Percentiles rank a stretch among this genome's conserved stretches.
Evolutionary conservation across 2,113 vertebrate genomes (phyloP).

Genomic region (Ceyx melanurus): DNA sequence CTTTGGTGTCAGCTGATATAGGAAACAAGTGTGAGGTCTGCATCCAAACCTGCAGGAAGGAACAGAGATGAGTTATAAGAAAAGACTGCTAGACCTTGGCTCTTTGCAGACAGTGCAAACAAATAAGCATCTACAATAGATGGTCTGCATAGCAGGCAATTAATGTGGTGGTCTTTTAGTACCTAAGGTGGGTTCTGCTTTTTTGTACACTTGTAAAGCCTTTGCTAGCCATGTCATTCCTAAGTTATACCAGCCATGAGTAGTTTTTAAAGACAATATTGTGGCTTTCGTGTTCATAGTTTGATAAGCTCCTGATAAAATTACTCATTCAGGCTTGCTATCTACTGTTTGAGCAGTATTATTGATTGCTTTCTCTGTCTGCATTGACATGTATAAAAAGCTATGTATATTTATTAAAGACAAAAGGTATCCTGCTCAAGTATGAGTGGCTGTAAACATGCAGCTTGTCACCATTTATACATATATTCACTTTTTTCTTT

Average conservation of each 20-base stretch:
- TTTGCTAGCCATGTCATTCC: neutral
- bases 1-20: accelerated
- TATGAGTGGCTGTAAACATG: neutral
- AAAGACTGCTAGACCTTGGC: neutral
- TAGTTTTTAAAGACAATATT: neutral
- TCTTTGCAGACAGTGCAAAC: neutral
- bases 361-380: neutral
- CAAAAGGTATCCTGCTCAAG: neutral
- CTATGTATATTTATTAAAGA: neutral
- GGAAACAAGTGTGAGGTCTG: neutral
- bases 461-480: neutral
- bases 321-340: neutral
- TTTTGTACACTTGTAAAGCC: neutral
- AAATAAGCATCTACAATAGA: neutral
- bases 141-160: neutral
- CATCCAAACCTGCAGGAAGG: neutral
- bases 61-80: neutral
- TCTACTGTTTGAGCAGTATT: neutral
- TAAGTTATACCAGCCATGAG: neutral
- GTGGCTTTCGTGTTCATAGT: neutral
- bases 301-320: constrained; percentile 8
- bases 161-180: neutral
- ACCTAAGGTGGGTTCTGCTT: neutral
- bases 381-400: neutral
- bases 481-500: neutral